Evolutionary conservation across 2,113 vertebrate genomes (phyloP), one percentile per base, ranked within the genome.

Genomic region (Collichthys lucidus): DNA sequence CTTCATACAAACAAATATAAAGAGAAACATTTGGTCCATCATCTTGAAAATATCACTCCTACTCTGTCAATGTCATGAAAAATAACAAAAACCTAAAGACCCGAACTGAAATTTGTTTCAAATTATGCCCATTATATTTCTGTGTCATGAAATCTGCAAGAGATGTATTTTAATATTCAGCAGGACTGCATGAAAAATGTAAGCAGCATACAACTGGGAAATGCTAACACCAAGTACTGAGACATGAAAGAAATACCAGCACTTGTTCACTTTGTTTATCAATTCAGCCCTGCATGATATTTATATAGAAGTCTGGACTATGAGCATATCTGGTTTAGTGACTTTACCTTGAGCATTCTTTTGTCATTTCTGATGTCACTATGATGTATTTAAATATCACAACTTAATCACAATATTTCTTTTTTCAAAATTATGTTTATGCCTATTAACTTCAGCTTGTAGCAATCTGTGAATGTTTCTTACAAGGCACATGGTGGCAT

Each of bases 201-300:
- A 46, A 15, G 49, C 24, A 19, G 50, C 2, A 12, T 56, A 35
- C n/a, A 11, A 10, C 29, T 15, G 17, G 49, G 47, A 64, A 79
- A 35, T 29, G 14, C 49, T 74, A 50, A 49, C 57, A 73, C 61
- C 63, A 59, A 66, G 11, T 47, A 22, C 19, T 74, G 47, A 61
- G 50, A 31, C 14, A 71, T 68, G 61, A 42, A 24, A 46, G 16
- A 35, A 66, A 22, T 12, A 22, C 7, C 19, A 61, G 26, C 57
- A 12, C 9, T 70, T 70, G 66, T 69, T 17, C 67, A 57, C 40
- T 59, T 50, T 14, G 44, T 46, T 46, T 19, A 22, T 22, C 46
- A 42, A 12, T 42, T 22, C 35, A 63, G 19, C 10, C 14, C 29
- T 50, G 17, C 42, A 24, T 42, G 9, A 42, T 62, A 63, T 19